phyloP scores from a whole-genome alignment of 2,113 vertebrate genomes.

The Isurus oxyrinchus region DNA sequence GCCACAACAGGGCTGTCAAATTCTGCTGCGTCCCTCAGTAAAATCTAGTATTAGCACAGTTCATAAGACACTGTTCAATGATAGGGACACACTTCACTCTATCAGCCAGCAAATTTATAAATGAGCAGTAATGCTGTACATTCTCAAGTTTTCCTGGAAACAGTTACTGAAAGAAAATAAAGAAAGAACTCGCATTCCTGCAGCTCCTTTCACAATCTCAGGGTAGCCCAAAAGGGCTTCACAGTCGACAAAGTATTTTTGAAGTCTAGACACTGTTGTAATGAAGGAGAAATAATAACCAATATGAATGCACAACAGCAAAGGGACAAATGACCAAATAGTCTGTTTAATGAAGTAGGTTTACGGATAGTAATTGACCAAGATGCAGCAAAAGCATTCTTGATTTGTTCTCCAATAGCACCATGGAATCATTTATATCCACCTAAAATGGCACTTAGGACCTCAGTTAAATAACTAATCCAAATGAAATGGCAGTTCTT shows the following conservation, averaged over 20 bases:
- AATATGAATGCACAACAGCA: not conserved
- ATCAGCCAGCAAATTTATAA: not conserved
- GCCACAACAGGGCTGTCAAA: no score
- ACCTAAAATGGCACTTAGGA: not conserved
- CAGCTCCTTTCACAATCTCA: not conserved
- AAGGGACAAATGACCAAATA: not conserved
- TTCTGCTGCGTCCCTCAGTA: not conserved
- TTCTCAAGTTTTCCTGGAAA: not conserved
- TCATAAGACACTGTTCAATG: not conserved
- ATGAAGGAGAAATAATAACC: not conserved
- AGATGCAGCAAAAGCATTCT: no score
- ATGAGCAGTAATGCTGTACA: not conserved
- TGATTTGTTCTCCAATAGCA: not conserved
- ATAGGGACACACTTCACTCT: not conserved
- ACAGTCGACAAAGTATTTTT: not conserved
- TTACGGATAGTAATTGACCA: not conserved
- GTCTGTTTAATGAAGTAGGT: not conserved
- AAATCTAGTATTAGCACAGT: not conserved
- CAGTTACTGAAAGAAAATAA: not conserved
- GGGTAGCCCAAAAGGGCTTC: not conserved
- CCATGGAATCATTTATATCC: not conserved
- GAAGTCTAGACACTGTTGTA: not conserved
- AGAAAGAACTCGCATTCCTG: not conserved
- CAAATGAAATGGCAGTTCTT: not conserved
- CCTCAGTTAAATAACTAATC: not conserved